Base-by-base conservation (phyloP, 2,113 vertebrate species). In the Apus apus region DNA sequence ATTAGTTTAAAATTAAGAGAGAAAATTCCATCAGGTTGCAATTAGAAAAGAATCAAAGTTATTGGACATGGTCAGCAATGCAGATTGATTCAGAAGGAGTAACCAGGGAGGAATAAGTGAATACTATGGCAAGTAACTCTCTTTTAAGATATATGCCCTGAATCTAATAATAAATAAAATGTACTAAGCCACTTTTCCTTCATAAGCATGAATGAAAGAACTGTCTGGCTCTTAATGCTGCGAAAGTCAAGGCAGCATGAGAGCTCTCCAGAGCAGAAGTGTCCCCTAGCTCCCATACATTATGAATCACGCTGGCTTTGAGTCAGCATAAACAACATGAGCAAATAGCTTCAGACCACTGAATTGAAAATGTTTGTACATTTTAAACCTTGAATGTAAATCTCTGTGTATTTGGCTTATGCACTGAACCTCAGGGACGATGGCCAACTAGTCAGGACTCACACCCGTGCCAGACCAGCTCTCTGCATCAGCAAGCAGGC, bases 321-420 rank as follows among this genome's bases (percentile, higher is more conserved):
- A 68, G 54, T 91, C 61, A 72, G 50, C 50, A 27, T 68, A 87
- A 96, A 87, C 36, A 77, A 20, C 22, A 45, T 0, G 1, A 58
- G 84, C 36, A 91, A 90, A 82, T 53, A 89, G 62, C 58, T 76
- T 66, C 43, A 71, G 13, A 72, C 32, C 40, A 21, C 51, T 83
- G 29, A 19, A 43, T 91, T 96, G 58, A 54, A 84, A 89, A 70
- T 85, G n/a, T 79, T 94, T 65, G 61, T 77, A 65, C 76, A n/a
- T 94, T 86, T n/a, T 58, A 89, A 89, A 66, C n/a, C 65, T 87
- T 61, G 68, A 75, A 75, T 11, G 62, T 76, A 50, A 54, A 73
- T 91, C 65, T 79, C 71, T 83, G n/a, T 32, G 9, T 82, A 72
- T 62, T 89, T 94, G 56, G 18, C 56, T 76, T 56, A 50, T 3